Evolutionary conservation across 2,888 invertebrate species (phyloP), one percentile per base, ranked within the genome.

Genomic region (Halictus ligatus): DNA sequence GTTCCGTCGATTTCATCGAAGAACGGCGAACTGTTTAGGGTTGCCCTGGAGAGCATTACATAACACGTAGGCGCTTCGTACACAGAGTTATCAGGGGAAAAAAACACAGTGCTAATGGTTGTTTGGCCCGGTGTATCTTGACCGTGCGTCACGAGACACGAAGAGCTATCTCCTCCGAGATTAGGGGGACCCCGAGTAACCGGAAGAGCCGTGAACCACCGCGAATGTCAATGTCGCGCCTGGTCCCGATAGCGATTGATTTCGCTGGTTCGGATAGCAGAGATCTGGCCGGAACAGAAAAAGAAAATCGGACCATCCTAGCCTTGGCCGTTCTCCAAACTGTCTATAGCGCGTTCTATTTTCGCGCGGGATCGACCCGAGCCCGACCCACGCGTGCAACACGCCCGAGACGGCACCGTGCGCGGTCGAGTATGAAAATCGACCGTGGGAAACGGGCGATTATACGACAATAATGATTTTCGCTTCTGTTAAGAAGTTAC

Each of bases 261-360:
- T 6, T 67, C 21, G 35, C 2, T 21, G 29, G 29, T 64, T 64
- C 64, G 64, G 6, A 64, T 29, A 64, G 12, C 25, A 10, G 0
- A 25, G 6, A 15, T 15, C 64, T 7, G 29, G 15, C 15, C 54
- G 54, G 4, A 35, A 35, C 35, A 35, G 35, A 35, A 15, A 60
- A 21, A 54, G 8, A 25, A n/a, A 25, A 64, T 64, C 60, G 60
- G 13, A 50, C 18, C 50, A 21, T 50, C 13, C 13, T 13, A 6
- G 13, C 60, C 7, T 67, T 86, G 87, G 87, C 87, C 10, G 29
- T 35, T 12, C 5, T 84, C 87, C 87, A 87, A 81, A 77, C 71
- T 54, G 35, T 73, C 73, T 79, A 29, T 77, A 15, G 54, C 10
- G 64, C 78, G 77, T 72, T 84, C 87, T 83, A 87, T 87, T 87